Evolutionary conservation across 1,140 invertebrate species (phyloP), one percentile per base, ranked within the genome.

Genomic region (Dermatophagoides farinae): DNA sequence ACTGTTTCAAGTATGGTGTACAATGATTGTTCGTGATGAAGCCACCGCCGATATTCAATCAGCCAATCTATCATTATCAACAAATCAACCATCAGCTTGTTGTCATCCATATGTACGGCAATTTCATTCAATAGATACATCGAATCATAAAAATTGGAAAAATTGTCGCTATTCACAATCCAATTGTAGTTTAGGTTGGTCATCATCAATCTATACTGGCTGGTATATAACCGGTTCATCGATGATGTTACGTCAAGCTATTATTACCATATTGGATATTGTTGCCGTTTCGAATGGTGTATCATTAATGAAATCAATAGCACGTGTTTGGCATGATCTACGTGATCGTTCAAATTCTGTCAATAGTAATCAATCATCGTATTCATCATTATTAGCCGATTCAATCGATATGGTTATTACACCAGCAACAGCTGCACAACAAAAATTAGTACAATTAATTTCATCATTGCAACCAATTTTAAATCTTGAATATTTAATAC

Each of bases 241-340:
- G 40, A 73, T 71, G 67, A 72, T 73, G 62, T 79, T 85, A 0
- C 81, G 82, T 59, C 81, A 85, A 65, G 82, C 87, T 64, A 76
- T 93, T 31, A 70, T 92, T 55, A 85, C 88, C 68, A 82, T 91
- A 60, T 70, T 93, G 0, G 88, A 85, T 68, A 88, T 89, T 1
- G 82, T 93, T 50, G 86, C 86, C 16, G 77, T 86, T 44, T 82
- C 87, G 69, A 86, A 93, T 71, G 82, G 85, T 38, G 76, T 79
- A 14, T 83, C 83, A 68, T 86, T 93, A 62, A 72, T 93, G 53
- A 81, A 82, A 20, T 84, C 88, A 14, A 77, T 92, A 62, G 84
- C 85, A n/a, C 81, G 88, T 44, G 86, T 86, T 40, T 91, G 88
- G 88, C 81, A 86, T 69, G 86, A 89, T 66, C 75, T 82, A 53